These are phyloP conservation scores for Danionella dracula DNA, from an alignment of 2,797 vertebrate species.

Conservation along the genomic window DNA sequence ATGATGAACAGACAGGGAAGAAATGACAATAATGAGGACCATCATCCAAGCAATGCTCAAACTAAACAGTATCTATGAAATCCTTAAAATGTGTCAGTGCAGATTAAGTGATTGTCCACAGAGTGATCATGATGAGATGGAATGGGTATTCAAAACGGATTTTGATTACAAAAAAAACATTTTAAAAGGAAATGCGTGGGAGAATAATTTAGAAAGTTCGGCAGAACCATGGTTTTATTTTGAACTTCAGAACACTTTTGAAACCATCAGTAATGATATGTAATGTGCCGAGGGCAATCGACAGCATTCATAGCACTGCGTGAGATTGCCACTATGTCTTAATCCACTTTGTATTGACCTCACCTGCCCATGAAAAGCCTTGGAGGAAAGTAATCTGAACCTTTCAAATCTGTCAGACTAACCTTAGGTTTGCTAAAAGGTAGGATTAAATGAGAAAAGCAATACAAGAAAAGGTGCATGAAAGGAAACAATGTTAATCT, in stretches of 20 bases:
- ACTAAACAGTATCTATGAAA: too few relatives aligned
- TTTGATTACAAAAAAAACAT: neutral
- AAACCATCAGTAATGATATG: neutral
- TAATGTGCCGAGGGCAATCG: neutral
- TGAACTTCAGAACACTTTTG: neutral
- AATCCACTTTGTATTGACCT: constrained; percentile 32
- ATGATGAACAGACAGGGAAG: neutral
- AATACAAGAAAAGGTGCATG: neutral
- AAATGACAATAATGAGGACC: neutral
- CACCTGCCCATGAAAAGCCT: constrained; percentile 27
- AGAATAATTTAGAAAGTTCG: neutral
- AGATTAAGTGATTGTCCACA: neutral
- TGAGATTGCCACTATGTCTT: constrained; percentile 4
- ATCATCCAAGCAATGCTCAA: neutral
- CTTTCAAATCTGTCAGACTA: constrained; percentile 13
- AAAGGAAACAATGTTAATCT: neutral
- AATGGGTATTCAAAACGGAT: neutral
- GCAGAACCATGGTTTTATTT: neutral
- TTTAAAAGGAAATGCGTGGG: neutral
- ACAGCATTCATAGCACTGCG: neutral
- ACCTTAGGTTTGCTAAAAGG: neutral
- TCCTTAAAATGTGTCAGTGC: neutral
- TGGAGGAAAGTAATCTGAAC: constrained; percentile 21
- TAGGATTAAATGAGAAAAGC: neutral
- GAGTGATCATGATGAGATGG: neutral